phyloP scores from a whole-genome alignment of 2,888 invertebrate genomes.

The Protonemura montana region DNA sequence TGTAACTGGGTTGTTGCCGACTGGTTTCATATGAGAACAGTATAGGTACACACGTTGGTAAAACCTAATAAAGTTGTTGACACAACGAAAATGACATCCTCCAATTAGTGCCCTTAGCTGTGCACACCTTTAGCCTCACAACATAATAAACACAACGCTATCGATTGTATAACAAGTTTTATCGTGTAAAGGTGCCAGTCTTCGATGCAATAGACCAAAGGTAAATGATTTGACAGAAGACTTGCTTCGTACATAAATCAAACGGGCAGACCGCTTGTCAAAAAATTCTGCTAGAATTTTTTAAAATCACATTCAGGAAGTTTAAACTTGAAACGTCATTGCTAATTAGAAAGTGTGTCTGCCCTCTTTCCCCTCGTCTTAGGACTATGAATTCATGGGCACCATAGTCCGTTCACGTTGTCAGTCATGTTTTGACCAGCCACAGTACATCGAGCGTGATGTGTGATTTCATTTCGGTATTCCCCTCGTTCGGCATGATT shows the following conservation, averaged over 20 bases:
- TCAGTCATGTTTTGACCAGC: neutral
- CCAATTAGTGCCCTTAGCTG: neutral
- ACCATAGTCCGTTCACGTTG: neutral
- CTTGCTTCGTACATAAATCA: neutral
- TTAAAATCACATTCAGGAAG: constrained; percentile 12
- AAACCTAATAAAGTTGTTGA: too few species aligned
- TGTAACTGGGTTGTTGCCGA: too few species aligned
- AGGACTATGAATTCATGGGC: neutral
- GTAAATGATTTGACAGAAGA: constrained; percentile 7
- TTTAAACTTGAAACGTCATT: constrained; percentile 7
- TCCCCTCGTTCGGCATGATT: neutral
- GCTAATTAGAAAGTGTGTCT: neutral
- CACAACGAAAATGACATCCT: neutral
- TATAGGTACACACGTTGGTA: too few species aligned
- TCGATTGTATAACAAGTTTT: neutral
- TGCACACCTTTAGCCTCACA: neutral
- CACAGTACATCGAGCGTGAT: too few species aligned
- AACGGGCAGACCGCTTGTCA: neutral
- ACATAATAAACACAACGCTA: neutral
- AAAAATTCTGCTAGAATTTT: neutral
- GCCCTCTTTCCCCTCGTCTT: neutral
- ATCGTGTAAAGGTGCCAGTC: neutral
- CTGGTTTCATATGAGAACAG: too few species aligned
- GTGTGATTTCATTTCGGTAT: neutral
- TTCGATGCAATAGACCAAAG: neutral